Evolutionary conservation across 2,113 vertebrate species (phyloP).

Genomic region (Paramormyrops kingsleyae): DNA sequence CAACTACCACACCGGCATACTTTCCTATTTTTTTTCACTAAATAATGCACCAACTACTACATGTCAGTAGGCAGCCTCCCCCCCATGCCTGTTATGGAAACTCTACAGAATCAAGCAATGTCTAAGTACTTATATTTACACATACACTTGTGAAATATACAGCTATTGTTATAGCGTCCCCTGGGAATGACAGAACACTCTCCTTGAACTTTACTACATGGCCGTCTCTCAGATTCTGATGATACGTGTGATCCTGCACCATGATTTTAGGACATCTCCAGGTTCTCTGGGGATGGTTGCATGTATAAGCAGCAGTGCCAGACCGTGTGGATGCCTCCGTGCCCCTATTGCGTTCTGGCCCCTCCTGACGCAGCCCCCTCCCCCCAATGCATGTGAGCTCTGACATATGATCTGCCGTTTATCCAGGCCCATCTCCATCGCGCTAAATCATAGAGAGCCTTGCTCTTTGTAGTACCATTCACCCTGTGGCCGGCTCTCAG

Average conservation of each 20-base stretch:
- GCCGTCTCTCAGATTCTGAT: too few species aligned
- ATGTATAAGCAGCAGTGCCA: background rate
- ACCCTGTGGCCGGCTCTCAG: conserved; percentile 17
- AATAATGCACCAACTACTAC: too few species aligned
- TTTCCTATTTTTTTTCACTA: too few species aligned
- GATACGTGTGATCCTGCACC: too few species aligned
- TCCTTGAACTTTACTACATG: too few species aligned
- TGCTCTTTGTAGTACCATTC: conserved; percentile 7
- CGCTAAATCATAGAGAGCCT: background rate
- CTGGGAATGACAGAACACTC: too few species aligned
- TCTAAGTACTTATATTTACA: background rate
- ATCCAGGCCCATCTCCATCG: background rate
- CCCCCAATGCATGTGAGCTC: background rate
- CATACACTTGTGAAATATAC: background rate
- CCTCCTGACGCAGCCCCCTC: background rate
- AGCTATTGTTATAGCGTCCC: background rate
- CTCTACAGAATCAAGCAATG: background rate
- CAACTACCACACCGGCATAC: background rate
- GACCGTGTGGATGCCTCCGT: background rate
- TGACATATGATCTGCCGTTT: background rate
- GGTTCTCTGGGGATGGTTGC: background rate
- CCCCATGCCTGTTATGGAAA: background rate
- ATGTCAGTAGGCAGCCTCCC: background rate
- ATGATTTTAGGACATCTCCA: too few species aligned
- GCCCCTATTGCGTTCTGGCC: background rate